Conservation (phyloP, 2,888 invertebrate genomes). For the Dermolepida albohirtum region DNA sequence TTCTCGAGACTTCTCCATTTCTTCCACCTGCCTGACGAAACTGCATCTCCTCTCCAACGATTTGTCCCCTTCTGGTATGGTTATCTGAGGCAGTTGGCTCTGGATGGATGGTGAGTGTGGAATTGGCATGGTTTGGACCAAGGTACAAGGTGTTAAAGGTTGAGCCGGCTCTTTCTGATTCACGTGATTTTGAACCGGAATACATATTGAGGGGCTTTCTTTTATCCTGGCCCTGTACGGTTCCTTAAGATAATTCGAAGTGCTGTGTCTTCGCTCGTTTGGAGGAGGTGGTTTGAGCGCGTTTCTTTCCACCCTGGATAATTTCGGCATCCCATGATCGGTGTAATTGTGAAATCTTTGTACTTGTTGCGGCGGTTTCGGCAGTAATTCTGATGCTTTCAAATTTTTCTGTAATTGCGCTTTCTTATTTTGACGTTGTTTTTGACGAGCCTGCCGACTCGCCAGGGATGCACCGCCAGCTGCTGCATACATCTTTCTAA, state of each 20-base stretch:
- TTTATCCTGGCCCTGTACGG: slow-evolving; percentile 58
- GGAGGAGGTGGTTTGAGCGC: slow-evolving; percentile 59
- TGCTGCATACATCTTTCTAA: slow-evolving; percentile 81
- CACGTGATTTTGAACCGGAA: slow-evolving; percentile 65
- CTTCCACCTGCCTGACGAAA: slow-evolving; percentile 67
- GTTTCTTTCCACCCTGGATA: slow-evolving; percentile 67
- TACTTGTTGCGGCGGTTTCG: slow-evolving; percentile 61
- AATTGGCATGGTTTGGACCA: slow-evolving; percentile 47
- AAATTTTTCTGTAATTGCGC: slow-evolving; percentile 65
- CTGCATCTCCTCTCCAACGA: slow-evolving; percentile 65
- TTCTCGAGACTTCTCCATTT: slow-evolving; percentile 61
- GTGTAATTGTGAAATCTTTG: slow-evolving; percentile 71
- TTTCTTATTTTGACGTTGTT: slow-evolving; percentile 67
- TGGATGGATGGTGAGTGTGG: slow-evolving; percentile 61
- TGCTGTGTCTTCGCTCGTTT: slow-evolving; percentile 62
- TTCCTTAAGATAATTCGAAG: slow-evolving; percentile 59
- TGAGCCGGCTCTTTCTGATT: slow-evolving; percentile 69
- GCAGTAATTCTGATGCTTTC: slow-evolving; percentile 64
- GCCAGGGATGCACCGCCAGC: slow-evolving; percentile 90
- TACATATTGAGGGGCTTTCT: slow-evolving; percentile 67
- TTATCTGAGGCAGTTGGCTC: slow-evolving; percentile 68
- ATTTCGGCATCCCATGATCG: slow-evolving; percentile 67
- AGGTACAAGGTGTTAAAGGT: slow-evolving; percentile 60
- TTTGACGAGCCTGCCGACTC: slow-evolving; percentile 80
- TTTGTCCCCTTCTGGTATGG: slow-evolving; percentile 65